These are phyloP conservation scores for Rattus rattus DNA, from an alignment of 2,113 vertebrate species.

Conservation along the genomic window DNA sequence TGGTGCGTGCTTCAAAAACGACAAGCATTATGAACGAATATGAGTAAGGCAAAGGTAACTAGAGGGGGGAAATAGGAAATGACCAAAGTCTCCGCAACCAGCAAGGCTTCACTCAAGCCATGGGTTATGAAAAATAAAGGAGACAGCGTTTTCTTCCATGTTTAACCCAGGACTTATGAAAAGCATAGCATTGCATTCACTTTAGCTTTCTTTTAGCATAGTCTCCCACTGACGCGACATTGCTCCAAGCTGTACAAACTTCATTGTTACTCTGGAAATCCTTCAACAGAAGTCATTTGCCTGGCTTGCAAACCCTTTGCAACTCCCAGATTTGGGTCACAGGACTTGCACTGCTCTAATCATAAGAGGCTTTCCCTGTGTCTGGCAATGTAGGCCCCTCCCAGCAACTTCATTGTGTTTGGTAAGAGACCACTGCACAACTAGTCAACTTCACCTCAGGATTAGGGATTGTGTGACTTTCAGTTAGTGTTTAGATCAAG, in stretches of 20 bases:
- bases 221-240: not conserved
- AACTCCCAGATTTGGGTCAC: constrained; percentile 21
- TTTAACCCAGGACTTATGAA: constrained; percentile 28
- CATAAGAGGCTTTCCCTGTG: constrained; percentile 52
- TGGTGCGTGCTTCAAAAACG: not conserved
- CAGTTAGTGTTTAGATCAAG: constrained; percentile 53
- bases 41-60: constrained; percentile 43
- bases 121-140: not conserved
- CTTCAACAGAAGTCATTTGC: constrained; percentile 49
- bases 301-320: constrained; percentile 55
- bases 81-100: constrained; percentile 20
- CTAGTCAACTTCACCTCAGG: constrained; percentile 51
- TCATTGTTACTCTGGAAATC: constrained; percentile 58
- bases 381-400: constrained; percentile 19
- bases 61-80: constrained; percentile 4
- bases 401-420: constrained; percentile 46
- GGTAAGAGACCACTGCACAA: constrained; percentile 67
- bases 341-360: constrained; percentile 42
- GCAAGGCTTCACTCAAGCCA: not conserved
- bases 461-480: constrained; percentile 30
- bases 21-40: not conserved
- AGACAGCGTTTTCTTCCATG: constrained; percentile 10
- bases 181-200: not conserved
- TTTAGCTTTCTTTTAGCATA: constrained; percentile 42
- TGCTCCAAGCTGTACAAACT: constrained; percentile 38